Base-by-base conservation (phyloP, 2,113 vertebrate genomes). In the Riparia riparia region DNA sequence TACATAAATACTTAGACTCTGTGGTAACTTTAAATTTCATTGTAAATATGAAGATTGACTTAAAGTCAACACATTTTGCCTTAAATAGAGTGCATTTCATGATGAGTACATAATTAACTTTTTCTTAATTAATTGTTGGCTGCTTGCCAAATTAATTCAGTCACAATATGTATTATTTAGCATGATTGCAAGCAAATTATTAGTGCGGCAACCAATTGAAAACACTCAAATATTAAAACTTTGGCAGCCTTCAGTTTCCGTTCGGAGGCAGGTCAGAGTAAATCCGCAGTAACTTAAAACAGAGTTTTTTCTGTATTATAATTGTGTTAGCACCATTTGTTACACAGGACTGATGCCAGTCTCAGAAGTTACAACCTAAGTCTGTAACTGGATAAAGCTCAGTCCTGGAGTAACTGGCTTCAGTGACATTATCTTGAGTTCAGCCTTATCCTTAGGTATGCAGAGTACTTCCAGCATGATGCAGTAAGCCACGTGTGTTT, bases 101-200 rank as follows among this genome's bases (percentile, higher is more conserved):
- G 92, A 96, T 93, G 96, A 90, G 91, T 77, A 77, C 41, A 22
- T 95, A 95, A 98, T 97, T 97, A 96, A 86, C 64, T 92, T 97
- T 97, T 70, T 94, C 95, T 58, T 97, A 97, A 95, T 97, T 94
- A 94, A 82, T 94, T 50, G 5, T 71, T 97, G 94, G 80, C 85
- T 90, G 91, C 95, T 81, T 96, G 74, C 63, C 86, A 95, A 94
- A 96, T 96, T 95, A 96, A 81, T 91, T 96, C 54, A 94, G 68
- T 92, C 86, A 92, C 53, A 92, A 82, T 96, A 94, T 95, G 24
- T 91, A 88, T 96, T 97, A 72, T 96, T 96, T 89, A 77, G 68
- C 65, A 96, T 85, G n/a, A 74, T 91, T 95, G 79, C 47, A 68
- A 77, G 42, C 50, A 95, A 94, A 95, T 97, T 89, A 74, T 69